These are phyloP conservation scores for Saguinus imperator DNA, from an alignment of 2,113 vertebrate genomes.

Conservation along the genomic window DNA sequence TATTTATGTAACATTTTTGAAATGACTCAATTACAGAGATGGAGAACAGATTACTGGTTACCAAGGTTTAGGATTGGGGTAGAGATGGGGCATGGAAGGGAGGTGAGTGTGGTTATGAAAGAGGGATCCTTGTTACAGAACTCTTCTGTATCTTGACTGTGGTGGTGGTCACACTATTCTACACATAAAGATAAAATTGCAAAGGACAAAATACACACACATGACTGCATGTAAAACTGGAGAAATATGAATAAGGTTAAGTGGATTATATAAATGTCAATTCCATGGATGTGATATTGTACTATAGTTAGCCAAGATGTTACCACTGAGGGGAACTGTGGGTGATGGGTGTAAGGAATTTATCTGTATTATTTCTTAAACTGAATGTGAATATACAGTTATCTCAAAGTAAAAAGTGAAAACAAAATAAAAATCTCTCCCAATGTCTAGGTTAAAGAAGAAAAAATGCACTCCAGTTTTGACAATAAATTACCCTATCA, in stretches of 20 bases:
- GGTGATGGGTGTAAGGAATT: background rate
- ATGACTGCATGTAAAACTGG: background rate
- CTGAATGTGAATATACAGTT: background rate
- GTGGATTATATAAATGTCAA: background rate
- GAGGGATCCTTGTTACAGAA: background rate
- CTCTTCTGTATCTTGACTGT: background rate
- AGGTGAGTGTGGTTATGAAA: background rate
- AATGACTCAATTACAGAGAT: background rate
- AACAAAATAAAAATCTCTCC: background rate
- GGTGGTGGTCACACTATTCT: background rate
- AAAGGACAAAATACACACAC: background rate
- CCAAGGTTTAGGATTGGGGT: background rate
- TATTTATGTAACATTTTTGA: constrained; percentile 19
- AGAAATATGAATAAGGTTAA: background rate
- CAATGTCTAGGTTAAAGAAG: background rate
- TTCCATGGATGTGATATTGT: background rate
- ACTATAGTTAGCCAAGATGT: background rate
- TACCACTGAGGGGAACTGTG: background rate
- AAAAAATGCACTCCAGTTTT: background rate
- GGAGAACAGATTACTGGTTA: background rate
- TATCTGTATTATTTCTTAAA: background rate
- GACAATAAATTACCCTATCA: background rate
- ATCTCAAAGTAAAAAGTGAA: constrained; percentile 10
- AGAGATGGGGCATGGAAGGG: too few relatives aligned
- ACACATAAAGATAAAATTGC: background rate